phyloP scores from a whole-genome alignment of 2,888 invertebrate genomes.

The Notodonta dromedarius region DNA sequence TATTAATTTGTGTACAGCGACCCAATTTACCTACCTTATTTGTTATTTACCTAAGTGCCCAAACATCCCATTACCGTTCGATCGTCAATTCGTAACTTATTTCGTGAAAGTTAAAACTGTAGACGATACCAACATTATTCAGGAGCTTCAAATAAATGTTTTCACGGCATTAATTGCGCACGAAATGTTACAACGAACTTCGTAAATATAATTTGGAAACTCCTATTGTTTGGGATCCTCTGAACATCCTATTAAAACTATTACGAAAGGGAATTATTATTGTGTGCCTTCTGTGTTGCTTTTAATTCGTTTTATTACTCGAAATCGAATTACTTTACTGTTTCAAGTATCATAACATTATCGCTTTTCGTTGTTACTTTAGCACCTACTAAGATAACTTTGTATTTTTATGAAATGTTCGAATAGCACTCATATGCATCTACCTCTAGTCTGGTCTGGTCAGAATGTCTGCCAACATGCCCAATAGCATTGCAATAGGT shows the following conservation, averaged over 20 bases:
- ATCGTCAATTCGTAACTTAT: slow-evolving; percentile 19
- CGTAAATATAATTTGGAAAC: slow-evolving; percentile 16
- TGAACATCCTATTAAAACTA: slow-evolving; percentile 14
- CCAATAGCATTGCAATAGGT: too few relatives aligned
- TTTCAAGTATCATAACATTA: too few relatives aligned
- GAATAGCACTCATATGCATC: too few relatives aligned
- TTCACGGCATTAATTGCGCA: slow-evolving; percentile 18
- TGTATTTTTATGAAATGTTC: too few relatives aligned
- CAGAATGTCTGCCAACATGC: too few relatives aligned
- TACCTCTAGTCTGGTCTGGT: too few relatives aligned
- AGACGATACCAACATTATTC: slow-evolving; percentile 8
- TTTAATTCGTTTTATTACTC: slow-evolving; percentile 10
- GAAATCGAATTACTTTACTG: not conserved
- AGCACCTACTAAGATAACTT: too few relatives aligned
- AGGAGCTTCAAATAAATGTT: slow-evolving; percentile 18
- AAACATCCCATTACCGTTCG: slow-evolving; percentile 19
- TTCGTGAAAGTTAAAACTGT: slow-evolving; percentile 14
- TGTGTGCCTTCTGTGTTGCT: slow-evolving; percentile 6
- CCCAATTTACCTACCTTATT: slow-evolving; percentile 20
- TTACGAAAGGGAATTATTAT: slow-evolving; percentile 10
- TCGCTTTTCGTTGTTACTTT: too few relatives aligned
- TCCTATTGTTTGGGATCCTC: not conserved
- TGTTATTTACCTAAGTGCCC: not conserved
- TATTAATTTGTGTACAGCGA: slow-evolving; percentile 3
- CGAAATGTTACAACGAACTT: slow-evolving; percentile 12